Conservation (phyloP, 2,888 invertebrate species). For the Pristionchus arcanus region DNA sequence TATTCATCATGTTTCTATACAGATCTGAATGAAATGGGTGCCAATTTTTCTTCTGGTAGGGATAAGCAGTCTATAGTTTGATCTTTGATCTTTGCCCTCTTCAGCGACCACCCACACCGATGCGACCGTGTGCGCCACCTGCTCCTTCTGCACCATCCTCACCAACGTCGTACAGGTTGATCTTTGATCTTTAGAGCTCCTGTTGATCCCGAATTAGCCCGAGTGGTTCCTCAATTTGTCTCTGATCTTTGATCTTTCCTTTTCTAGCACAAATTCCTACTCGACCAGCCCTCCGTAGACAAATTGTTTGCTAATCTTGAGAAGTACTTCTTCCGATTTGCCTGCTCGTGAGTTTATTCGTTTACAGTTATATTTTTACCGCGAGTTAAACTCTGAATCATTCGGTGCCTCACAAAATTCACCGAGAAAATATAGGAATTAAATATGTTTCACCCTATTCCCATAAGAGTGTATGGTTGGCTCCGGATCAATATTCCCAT, state of each 20-base stretch:
- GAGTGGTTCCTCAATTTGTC: background rate
- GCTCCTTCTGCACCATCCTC: constrained; percentile 51
- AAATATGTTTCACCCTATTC: no score
- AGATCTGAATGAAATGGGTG: no score
- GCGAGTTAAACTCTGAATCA: no score
- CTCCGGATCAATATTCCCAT: no score
- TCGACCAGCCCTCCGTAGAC: constrained; percentile 23
- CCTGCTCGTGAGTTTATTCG: constrained; percentile 20
- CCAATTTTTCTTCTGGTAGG: no score
- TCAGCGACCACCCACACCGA: background rate
- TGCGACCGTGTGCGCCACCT: constrained; percentile 38
- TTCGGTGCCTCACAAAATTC: no score
- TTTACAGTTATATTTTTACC: background rate
- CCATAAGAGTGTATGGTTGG: no score
- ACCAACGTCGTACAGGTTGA: constrained; percentile 39
- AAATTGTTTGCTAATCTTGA: background rate
- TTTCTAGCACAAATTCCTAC: constrained; percentile 53
- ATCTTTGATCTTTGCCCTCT: constrained; percentile 36
- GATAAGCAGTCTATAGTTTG: constrained; percentile 10
- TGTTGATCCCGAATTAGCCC: background rate
- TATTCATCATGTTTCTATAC: no score
- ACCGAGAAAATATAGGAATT: no score
- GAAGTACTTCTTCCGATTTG: constrained; percentile 26
- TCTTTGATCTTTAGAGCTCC: background rate
- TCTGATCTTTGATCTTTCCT: background rate